phyloP scores from a whole-genome alignment of 1,140 invertebrate genomes.

The Bombyx mori region ASM3026992v2 NC_085126.1:8731501-8732000 shows the following conservation, averaged over 20 bases:
- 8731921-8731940: too few relatives aligned
- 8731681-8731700: slow-evolving; percentile 37
- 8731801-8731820: slow-evolving; percentile 32
- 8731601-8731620: slow-evolving; percentile 23
- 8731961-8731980: slow-evolving; percentile 28
- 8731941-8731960: not conserved
- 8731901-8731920: too few relatives aligned
- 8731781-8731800: slow-evolving; percentile 41
- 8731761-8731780: slow-evolving; percentile 59
- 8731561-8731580: slow-evolving; percentile 46
- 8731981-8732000: slow-evolving; percentile 42
- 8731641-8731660: not conserved
- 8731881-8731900: too few relatives aligned
- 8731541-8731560: slow-evolving; percentile 35
- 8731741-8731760: slow-evolving; percentile 48
- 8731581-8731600: slow-evolving; percentile 30
- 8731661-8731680: slow-evolving; percentile 22
- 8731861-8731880: too few relatives aligned
- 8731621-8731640: not conserved
- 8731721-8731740: slow-evolving; percentile 54
- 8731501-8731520: too few relatives aligned
- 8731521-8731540: slow-evolving; percentile 14
- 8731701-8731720: slow-evolving; percentile 48
- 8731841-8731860: slow-evolving; percentile 3
- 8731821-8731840: not conserved